Evolutionary conservation across 2,797 vertebrate species (phyloP), one percentile per base, ranked within the genome.

Genomic region (Cossypha niveicapilla): DNA sequence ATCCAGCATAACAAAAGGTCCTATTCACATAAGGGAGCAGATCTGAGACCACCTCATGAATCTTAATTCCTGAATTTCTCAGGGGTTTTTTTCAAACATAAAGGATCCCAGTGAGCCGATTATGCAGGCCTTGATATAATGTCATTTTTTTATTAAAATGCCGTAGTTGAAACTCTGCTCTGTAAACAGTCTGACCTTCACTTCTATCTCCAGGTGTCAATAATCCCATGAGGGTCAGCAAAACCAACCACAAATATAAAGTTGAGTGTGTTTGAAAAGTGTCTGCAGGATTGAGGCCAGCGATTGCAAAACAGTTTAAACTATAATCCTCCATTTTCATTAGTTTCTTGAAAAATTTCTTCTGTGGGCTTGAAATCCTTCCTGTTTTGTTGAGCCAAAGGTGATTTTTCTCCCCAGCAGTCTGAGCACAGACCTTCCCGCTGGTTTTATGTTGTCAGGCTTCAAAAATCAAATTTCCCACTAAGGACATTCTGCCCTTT

Each of bases 301-400:
- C 0, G 18, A 91, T 68, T 95, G 88, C 94, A 77, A 89, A 94
- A 87, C 74, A 85, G 57, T 89, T 90, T 45, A 75, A 93, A 62
- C 76, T 61, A 8, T 74, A 94, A 93, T 74, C 88, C 86, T 91
- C 71, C 68, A 76, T 93, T 95, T 94, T 85, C 86, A 67, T 79
- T 39, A 68, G 48, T 80, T 89, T 76, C 50, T 92, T 86, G 63
- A 94, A 92, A 93, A 96, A 71, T 21, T 84, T 90, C 48, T 54
- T 28, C 92, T 57, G 34, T 70, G 58, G 62, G 60, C 77, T 94
- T 63, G 73, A 93, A 90, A 84, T 67, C 34, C 63, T 92, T 71
- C 80, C 41, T 61, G 48, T 34, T 81, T 18, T 41, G 34, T 27
- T 67, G 77, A 94, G 92, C 88, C 92, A 93, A 86, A 94, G 92